phyloP scores from a whole-genome alignment of 2,888 invertebrate genomes.

The Eubasilissa splendida region DNA sequence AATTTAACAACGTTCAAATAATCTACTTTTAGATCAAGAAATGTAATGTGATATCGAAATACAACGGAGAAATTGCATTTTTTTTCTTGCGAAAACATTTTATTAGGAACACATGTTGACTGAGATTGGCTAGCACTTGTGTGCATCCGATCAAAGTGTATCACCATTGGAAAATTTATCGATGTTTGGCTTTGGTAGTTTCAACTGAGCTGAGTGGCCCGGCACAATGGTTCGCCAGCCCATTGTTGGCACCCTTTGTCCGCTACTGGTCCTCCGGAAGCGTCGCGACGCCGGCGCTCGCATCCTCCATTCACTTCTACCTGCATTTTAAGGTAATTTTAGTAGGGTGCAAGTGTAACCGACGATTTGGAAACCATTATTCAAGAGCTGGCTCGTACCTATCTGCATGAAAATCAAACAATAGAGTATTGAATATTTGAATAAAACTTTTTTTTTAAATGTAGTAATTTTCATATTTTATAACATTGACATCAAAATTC shows the following conservation, averaged over 20 bases:
- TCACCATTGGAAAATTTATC: conserved; percentile 19
- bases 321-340: conserved; percentile 4
- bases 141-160: conserved; percentile 11
- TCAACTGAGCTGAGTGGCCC: conserved; percentile 10
- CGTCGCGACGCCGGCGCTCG: conserved; percentile 22
- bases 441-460: too few species aligned
- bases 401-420: too few species aligned
- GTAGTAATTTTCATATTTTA: too few species aligned
- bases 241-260: conserved; percentile 18
- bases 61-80: too few species aligned
- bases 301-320: background rate
- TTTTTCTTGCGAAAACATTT: too few species aligned
- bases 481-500: too few species aligned
- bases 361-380: conserved; percentile 1
- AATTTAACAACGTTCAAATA: too few species aligned
- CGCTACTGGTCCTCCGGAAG: conserved; percentile 16
- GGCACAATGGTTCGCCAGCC: conserved; percentile 14
- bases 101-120: background rate
- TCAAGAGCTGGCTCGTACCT: too few species aligned
- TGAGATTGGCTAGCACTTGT: background rate
- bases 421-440: too few species aligned
- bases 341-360: background rate
- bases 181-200: conserved; percentile 22
- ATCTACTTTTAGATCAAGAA: too few species aligned
- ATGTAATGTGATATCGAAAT: too few species aligned